A percentile compares a stretch with the other conserved stretches of the same genome.
These are phyloP conservation scores for Hyla sarda DNA, from an alignment of 2,113 vertebrate species.

Conservation along the genomic window DNA sequence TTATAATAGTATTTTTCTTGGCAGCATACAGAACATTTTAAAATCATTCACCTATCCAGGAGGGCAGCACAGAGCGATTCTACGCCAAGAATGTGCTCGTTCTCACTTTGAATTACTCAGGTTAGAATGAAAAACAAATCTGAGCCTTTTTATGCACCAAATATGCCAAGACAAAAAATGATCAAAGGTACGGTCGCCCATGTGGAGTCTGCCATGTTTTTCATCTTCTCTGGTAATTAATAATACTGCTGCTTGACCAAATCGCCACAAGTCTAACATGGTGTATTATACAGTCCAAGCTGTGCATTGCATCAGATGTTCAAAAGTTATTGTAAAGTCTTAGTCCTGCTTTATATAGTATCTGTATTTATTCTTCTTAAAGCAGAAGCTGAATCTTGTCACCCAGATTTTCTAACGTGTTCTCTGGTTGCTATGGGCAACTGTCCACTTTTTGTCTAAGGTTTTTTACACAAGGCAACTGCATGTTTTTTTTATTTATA, in stretches of 20 bases:
- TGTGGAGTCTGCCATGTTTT: constrained; percentile 39
- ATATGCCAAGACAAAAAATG: constrained; percentile 49
- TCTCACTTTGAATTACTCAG: constrained; percentile 55
- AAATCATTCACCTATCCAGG: constrained; percentile 59
- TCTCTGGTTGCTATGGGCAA: not conserved
- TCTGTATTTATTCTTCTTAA: not conserved
- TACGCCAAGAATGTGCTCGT: constrained; percentile 58
- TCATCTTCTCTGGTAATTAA: constrained; percentile 25
- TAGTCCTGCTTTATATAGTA: not conserved
- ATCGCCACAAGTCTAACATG: not conserved
- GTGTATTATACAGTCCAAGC: not conserved
- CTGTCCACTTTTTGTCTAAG: not conserved
- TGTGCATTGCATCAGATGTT: not conserved
- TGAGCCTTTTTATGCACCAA: constrained; percentile 52
- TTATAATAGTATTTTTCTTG: constrained; percentile 59
- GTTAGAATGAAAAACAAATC: constrained; percentile 56
- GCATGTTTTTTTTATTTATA: not conserved
- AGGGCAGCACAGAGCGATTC: constrained; percentile 50
- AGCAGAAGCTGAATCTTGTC: not conserved
- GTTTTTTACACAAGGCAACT: not conserved
- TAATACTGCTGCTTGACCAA: constrained; percentile 21
- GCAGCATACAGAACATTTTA: constrained; percentile 43
- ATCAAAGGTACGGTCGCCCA: constrained; percentile 46
- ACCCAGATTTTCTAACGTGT: not conserved
- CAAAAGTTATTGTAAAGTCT: not conserved